Evolutionary conservation across 2,113 vertebrate genomes (phyloP).

Genomic region (Podarcis raffonei): DNA sequence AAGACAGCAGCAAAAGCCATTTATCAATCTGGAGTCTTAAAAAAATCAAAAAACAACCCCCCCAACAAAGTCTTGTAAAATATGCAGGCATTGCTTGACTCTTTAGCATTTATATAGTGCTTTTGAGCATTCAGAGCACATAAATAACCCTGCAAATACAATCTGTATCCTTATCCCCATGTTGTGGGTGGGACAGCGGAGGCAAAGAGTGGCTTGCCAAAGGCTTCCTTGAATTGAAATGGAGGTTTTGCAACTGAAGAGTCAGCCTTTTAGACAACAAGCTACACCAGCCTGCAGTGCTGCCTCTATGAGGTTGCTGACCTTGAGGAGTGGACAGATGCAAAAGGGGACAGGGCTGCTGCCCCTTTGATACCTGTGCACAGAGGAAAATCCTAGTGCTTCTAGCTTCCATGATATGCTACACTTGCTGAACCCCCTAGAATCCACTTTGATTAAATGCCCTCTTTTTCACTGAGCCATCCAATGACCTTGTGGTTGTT

Average conservation of each 20-base stretch:
- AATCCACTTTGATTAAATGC: not conserved
- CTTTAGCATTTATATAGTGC: not conserved
- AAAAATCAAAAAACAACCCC: not conserved
- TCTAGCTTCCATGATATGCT: not conserved
- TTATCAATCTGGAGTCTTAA: not conserved
- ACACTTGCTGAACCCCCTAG: not conserved
- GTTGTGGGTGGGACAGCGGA: not conserved
- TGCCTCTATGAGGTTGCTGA: not conserved
- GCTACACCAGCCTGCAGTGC: not conserved
- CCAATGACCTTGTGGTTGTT: not conserved
- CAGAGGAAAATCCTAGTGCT: not conserved
- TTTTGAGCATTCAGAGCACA: not conserved
- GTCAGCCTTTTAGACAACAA: not conserved
- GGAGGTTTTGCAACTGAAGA: not conserved
- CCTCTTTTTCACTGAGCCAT: not conserved
- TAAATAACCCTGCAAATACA: not conserved
- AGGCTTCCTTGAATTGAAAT: not conserved
- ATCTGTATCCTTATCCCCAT: too few species aligned
- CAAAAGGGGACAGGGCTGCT: not conserved
- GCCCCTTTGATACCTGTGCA: not conserved
- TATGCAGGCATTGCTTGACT: not conserved
- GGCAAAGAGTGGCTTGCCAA: not conserved
- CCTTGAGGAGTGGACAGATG: not conserved
- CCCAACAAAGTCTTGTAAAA: not conserved
- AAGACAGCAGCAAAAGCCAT: not conserved